A percentile compares a stretch with the other conserved stretches of the same genome.
phyloP scores from a whole-genome alignment of 2,113 vertebrate species.

The Aegotheles bennettii region DNA sequence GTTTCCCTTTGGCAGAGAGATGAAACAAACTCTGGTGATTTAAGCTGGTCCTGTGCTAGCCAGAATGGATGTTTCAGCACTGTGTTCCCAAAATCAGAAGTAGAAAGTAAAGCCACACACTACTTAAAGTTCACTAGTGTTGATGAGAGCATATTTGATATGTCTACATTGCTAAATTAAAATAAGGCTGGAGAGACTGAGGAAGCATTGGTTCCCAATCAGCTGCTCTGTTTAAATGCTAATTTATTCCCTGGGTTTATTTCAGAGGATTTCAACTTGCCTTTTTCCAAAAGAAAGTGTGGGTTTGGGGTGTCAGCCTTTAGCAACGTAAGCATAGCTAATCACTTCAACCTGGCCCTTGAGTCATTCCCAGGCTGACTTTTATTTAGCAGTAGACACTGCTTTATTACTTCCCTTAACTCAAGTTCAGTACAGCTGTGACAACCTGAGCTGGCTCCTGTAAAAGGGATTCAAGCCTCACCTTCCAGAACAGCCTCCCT shows the following conservation, averaged over 20 bases:
- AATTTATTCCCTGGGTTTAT: not conserved
- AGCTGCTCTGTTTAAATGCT: not conserved
- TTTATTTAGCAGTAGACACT: not conserved
- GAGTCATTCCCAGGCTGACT: not conserved
- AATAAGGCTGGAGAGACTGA: not conserved
- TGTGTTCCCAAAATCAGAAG: not conserved
- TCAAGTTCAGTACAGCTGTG: not conserved
- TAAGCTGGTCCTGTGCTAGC: not conserved
- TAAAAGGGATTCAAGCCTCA: not conserved
- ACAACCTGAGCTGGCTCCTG: not conserved
- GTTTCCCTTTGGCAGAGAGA: not conserved
- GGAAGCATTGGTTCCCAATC: not conserved
- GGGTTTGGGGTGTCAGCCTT: not conserved
- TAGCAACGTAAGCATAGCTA: not conserved
- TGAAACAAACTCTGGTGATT: not conserved
- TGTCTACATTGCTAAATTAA: not conserved
- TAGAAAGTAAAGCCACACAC: not conserved
- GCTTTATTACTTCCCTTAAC: not conserved
- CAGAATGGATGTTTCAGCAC: not conserved
- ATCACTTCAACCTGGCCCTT: not conserved
- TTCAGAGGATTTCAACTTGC: not conserved
- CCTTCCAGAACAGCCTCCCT: not conserved
- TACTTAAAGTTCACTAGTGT: not conserved
- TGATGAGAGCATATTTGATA: not conserved
- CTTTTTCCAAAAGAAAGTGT: not conserved